Base-by-base conservation (phyloP, 2,113 vertebrate genomes). In the Cygnus buccinator region DNA sequence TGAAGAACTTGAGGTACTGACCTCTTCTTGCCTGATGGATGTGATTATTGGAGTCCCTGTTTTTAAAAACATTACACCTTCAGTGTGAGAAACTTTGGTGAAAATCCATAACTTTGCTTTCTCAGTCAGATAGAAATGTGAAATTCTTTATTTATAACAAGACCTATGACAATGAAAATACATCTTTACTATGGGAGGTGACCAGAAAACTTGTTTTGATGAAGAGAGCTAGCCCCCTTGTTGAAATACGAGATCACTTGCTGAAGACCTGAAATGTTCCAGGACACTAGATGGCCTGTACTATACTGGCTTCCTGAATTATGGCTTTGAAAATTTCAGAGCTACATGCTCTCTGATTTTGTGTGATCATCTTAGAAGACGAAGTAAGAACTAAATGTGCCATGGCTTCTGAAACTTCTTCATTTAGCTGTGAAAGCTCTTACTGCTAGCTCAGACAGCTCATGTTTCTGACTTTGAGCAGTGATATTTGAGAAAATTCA, bases 1-100 rank as follows among this genome's bases (percentile, higher is more conserved):
- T 26, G 99, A 99, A 91, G 99, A 99, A 97, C 98, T 99, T 89
- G 99, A 99, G 99, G 99, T 99, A 97, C 57, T 82, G 48, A 59
- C 43, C 50, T 50, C 48, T 50, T 72, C 11, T 13, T 55, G 6
- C 21, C 65, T 77, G 19, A 50, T 78, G 39, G 39, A 43, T 73
- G 29, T 58, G 1, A 0, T 71, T 28, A 12, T 10, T 37, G 43
- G 22, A 46, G 33, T 52, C 62, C 43, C 63, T 48, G 12, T 28
- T 58, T 79, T 61, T 50, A 74, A 77, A 81, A 93, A 22, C 5
- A 2, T 15, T 58, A 28, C 3, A 21, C 17, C 4, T 73, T 70
- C 23, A 18, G 0, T 58, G 46, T 61, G 71, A 46, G 54, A 87
- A 89, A 21, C 41, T 1, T 3, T 58, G 19, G 23, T 73, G n/a